phyloP scores from a whole-genome alignment of 2,113 vertebrate genomes.

The Sander vitreus region DNA sequence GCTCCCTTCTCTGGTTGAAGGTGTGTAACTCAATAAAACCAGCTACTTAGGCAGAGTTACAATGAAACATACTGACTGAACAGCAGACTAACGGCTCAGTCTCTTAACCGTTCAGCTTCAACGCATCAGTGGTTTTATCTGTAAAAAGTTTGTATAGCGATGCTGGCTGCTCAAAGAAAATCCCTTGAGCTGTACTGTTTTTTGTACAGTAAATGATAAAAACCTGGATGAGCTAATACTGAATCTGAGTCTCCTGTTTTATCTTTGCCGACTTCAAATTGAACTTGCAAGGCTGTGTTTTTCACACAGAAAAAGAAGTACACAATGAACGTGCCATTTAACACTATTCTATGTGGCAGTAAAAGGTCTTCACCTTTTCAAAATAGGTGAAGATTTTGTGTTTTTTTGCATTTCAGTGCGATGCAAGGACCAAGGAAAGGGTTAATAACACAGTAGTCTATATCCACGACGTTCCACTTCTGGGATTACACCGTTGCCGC shows the following conservation, averaged over 20 bases:
- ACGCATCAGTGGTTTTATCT: conserved; percentile 13
- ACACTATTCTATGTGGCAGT: background rate
- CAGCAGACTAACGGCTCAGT: background rate
- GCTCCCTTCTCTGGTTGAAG: background rate
- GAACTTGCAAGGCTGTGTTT: background rate
- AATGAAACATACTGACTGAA: background rate
- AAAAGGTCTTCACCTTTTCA: background rate
- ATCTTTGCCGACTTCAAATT: background rate
- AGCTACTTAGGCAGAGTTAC: background rate
- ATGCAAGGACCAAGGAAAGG: background rate
- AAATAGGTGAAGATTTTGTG: background rate
- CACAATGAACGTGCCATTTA: background rate
- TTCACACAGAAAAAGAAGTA: background rate
- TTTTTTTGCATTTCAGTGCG: background rate
- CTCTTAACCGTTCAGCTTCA: background rate
- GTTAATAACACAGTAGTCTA: too few species aligned
- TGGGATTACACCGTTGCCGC: too few species aligned
- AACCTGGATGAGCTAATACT: conserved; percentile 4
- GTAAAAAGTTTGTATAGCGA: background rate
- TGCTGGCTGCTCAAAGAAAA: conserved; percentile 10
- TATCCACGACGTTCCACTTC: too few species aligned
- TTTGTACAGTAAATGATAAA: conserved; percentile 1
- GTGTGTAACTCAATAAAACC: background rate
- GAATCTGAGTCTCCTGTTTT: background rate
- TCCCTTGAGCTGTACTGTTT: background rate